Percentiles rank a stretch among this genome's conserved stretches.
phyloP scores from a whole-genome alignment of 2,888 invertebrate species.

The Nemoura dubitans region DNA sequence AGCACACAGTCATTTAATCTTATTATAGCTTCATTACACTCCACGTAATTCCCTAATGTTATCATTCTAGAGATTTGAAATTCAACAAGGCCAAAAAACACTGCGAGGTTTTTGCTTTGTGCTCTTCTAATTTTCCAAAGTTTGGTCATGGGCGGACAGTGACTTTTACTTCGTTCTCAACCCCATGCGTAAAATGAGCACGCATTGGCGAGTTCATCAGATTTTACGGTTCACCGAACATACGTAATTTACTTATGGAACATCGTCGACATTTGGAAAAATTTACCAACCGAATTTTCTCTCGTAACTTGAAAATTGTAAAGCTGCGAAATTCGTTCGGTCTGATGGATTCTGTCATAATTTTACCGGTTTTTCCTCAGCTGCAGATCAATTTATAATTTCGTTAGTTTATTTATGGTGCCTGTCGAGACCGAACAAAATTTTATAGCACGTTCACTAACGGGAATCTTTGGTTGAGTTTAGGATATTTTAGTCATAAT shows the following conservation, averaged over 20 bases:
- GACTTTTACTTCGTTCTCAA: too few species aligned
- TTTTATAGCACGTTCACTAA: neutral
- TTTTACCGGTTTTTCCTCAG: neutral
- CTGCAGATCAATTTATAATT: neutral
- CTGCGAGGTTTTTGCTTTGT: neutral
- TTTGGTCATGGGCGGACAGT: neutral
- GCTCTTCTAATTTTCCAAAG: neutral
- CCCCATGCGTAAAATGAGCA: neutral
- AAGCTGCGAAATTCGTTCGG: neutral
- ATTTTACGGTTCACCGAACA: neutral
- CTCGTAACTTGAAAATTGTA: neutral
- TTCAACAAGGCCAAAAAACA: neutral
- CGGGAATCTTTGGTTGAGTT: too few species aligned
- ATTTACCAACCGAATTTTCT: neutral
- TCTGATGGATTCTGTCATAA: neutral
- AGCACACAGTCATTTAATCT: neutral
- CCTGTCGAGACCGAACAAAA: neutral
- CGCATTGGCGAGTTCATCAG: neutral
- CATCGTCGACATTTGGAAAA: neutral
- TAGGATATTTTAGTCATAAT: too few species aligned
- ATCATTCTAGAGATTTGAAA: neutral
- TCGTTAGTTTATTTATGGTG: neutral
- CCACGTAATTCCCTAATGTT: neutral
- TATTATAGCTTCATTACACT: neutral
- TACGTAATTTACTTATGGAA: neutral